Percentiles rank a stretch among this genome's conserved stretches.
phyloP scores from a whole-genome alignment of 2,888 invertebrate species.

The Nebria brevicollis region DNA sequence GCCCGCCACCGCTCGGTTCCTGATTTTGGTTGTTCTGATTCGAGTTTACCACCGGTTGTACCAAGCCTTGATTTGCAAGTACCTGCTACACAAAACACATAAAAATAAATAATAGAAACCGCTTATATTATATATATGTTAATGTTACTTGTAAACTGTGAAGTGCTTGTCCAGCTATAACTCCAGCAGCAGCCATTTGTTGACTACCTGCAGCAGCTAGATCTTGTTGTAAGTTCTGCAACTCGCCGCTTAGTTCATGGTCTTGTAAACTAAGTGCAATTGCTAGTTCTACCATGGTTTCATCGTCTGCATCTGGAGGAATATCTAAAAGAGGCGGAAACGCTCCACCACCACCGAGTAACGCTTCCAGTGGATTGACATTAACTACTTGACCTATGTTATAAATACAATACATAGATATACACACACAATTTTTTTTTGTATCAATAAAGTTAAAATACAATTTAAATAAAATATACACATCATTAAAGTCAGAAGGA shows the following conservation, averaged over 20 bases:
- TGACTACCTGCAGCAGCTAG: conserved; percentile 53
- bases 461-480: background rate
- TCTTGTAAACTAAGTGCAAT: conserved; percentile 94
- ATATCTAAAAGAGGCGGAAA: conserved; percentile 87
- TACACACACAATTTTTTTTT: background rate
- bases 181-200: conserved; percentile 56
- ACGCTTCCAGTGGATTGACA: conserved; percentile 63
- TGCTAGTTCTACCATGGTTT: conserved; percentile 95
- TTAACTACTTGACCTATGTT: conserved; percentile 49
- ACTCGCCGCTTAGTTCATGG: conserved; percentile 70
- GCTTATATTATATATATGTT: background rate
- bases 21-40: conserved; percentile 56
- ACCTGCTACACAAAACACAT: conserved; percentile 27
- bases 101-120: background rate
- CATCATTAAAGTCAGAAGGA: background rate
- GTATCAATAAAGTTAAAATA: background rate
- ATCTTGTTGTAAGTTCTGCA: conserved; percentile 66
- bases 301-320: conserved; percentile 95
- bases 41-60: conserved; percentile 46
- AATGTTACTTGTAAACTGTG: conserved; percentile 64
- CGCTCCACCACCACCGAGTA: conserved; percentile 66
- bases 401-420: background rate
- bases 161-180: conserved; percentile 55
- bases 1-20: conserved; percentile 65
- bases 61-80: conserved; percentile 45